These are phyloP conservation scores for Anaspis maculata DNA, from an alignment of 2,888 invertebrate genomes.

Conservation along the genomic window DNA sequence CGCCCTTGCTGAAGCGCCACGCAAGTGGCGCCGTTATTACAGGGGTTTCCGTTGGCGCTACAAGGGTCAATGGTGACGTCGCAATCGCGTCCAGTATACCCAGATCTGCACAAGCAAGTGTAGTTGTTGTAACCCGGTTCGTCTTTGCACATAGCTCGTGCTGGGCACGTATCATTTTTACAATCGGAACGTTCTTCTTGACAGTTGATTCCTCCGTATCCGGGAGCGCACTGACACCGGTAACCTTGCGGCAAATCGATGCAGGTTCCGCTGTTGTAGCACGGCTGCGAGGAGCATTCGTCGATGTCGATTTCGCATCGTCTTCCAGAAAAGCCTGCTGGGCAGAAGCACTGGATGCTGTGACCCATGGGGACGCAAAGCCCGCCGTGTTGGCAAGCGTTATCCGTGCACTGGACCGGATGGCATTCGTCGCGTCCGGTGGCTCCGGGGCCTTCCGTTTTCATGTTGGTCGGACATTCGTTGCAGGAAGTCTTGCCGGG, in stretches of 20 bases:
- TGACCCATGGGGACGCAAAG: constrained; percentile 83
- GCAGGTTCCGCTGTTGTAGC: constrained; percentile 88
- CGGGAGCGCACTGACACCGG: constrained; percentile 77
- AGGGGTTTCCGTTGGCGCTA: constrained; percentile 81
- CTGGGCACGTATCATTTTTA: constrained; percentile 82
- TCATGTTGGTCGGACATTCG: constrained; percentile 87
- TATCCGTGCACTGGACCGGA: constrained; percentile 78
- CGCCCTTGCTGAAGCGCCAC: constrained; percentile 84
- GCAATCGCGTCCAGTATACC: constrained; percentile 89
- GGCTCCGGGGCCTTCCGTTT: constrained; percentile 73
- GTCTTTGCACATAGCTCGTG: constrained; percentile 95
- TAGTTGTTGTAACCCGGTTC: constrained; percentile 82
- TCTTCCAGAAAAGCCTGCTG: constrained; percentile 88
- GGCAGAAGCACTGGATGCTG: constrained; percentile 84
- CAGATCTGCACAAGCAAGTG: constrained; percentile 88
- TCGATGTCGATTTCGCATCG: constrained; percentile 92
- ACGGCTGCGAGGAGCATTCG: constrained; percentile 90
- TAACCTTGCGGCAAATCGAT: constrained; percentile 89
- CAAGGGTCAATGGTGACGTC: constrained; percentile 89
- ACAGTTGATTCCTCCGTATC: constrained; percentile 88
- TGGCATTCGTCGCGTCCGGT: constrained; percentile 80
- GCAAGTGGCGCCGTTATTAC: constrained; percentile 84
- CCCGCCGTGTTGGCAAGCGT: constrained; percentile 85
- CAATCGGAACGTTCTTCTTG: constrained; percentile 90
- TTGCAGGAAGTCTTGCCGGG: constrained; percentile 78